Conservation (phyloP, 2,113 vertebrate species). For the Tenrec ecaudatus region DNA sequence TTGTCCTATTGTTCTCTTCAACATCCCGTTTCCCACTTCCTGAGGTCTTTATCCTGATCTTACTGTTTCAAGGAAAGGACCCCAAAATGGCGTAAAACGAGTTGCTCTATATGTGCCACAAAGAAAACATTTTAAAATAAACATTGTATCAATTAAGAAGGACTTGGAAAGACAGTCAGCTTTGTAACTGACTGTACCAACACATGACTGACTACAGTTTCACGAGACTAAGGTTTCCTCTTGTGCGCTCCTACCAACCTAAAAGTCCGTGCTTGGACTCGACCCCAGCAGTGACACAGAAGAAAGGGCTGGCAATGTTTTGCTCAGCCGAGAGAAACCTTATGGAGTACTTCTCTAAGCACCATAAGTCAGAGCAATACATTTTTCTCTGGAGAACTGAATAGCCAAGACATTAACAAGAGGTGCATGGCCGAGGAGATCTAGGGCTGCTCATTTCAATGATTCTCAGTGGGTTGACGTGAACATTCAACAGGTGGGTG, state of each 20-base stretch:
- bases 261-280: background rate
- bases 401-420: background rate
- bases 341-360: too few relatives aligned
- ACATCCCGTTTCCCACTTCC: constrained; percentile 13
- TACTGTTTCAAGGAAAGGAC: background rate
- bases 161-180: background rate
- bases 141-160: constrained; percentile 2
- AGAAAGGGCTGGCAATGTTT: background rate
- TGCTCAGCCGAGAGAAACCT: background rate
- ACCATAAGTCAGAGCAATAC: background rate
- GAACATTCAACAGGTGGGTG: background rate
- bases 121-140: background rate
- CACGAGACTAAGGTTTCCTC: background rate
- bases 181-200: constrained; percentile 24
- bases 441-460: background rate
- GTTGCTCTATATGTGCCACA: background rate
- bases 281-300: background rate
- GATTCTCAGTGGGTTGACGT: background rate
- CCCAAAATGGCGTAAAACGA: background rate
- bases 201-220: background rate
- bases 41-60: background rate
- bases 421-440: background rate
- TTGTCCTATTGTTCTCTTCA: background rate
- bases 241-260: background rate
- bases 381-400: background rate